phyloP scores from a whole-genome alignment of 2,888 invertebrate species.

The Conomelus anceps region DNA sequence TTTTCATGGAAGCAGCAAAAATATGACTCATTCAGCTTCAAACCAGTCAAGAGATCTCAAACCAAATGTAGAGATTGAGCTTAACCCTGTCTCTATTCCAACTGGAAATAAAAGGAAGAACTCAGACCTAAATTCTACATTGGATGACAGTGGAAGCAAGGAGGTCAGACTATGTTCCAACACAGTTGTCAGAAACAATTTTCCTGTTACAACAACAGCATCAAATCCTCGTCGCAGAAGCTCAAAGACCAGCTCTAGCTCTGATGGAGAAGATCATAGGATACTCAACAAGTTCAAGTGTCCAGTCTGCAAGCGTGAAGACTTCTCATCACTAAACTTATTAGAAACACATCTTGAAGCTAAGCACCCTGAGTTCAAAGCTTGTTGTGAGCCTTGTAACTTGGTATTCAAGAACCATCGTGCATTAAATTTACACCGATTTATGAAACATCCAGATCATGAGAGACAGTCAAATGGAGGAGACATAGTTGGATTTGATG shows the following conservation, averaged over 20 bases:
- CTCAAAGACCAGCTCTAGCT: not conserved
- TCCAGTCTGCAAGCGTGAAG: slow-evolving; percentile 55
- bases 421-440: slow-evolving; percentile 62
- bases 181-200: slow-evolving; percentile 1
- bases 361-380: slow-evolving; percentile 57
- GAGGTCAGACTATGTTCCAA: not conserved
- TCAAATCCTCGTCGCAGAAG: not conserved
- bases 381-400: slow-evolving; percentile 67
- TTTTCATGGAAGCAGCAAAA: slow-evolving; percentile 25
- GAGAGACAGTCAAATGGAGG: not conserved
- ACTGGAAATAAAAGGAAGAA: slow-evolving; percentile 12
- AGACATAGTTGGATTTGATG: slow-evolving; percentile 57
- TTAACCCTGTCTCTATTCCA: not conserved
- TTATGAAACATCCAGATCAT: slow-evolving; percentile 49
- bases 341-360: slow-evolving; percentile 60
- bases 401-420: slow-evolving; percentile 66
- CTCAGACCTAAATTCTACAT: slow-evolving; percentile 10
- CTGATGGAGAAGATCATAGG: slow-evolving; percentile 8
- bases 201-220: not conserved
- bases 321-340: slow-evolving; percentile 52
- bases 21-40: slow-evolving; percentile 11
- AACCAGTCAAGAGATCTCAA: not conserved
- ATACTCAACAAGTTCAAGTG: slow-evolving; percentile 42
- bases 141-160: not conserved
- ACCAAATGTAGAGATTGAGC: not conserved